phyloP scores from a whole-genome alignment of 2,797 vertebrate genomes.

The Botia kubotai region DNA sequence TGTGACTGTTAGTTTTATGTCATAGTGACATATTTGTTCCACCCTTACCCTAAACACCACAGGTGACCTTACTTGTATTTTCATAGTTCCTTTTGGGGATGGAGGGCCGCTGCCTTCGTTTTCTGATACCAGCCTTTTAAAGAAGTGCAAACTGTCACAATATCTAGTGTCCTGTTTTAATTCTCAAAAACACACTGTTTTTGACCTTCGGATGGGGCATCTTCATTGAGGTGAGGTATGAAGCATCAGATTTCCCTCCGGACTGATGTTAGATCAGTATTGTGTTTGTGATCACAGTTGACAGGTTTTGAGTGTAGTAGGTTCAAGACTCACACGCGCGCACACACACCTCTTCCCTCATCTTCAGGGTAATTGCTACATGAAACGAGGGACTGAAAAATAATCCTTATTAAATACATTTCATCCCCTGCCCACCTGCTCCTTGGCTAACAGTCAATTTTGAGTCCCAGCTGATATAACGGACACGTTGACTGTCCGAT shows the following conservation, averaged over 20 bases:
- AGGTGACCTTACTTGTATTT: conserved; percentile 47
- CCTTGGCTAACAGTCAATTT: background rate
- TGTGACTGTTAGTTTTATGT: conserved; percentile 47
- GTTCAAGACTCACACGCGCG: background rate
- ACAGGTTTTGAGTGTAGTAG: background rate
- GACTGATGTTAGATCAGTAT: conserved; percentile 32
- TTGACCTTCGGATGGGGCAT: conserved; percentile 16
- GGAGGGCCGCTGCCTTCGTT: conserved; percentile 29
- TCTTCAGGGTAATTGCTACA: conserved; percentile 13
- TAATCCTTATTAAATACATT: background rate
- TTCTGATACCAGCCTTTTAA: conserved; percentile 42
- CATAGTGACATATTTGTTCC: conserved; percentile 23
- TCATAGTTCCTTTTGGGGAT: conserved; percentile 30
- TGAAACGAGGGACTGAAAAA: too few relatives aligned
- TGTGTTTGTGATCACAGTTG: conserved; percentile 24
- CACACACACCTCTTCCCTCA: background rate
- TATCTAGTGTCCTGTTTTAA: conserved; percentile 20
- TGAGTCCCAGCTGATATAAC: conserved; percentile 25
- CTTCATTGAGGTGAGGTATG: conserved; percentile 21
- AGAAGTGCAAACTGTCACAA: conserved; percentile 16
- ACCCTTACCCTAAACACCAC: conserved; percentile 43
- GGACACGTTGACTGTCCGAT: conserved; percentile 27
- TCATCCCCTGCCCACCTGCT: conserved; percentile 33
- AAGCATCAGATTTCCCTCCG: conserved; percentile 13
- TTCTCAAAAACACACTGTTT: conserved; percentile 1